These are phyloP conservation scores for Nannoperca obscura DNA, from an alignment of 2,797 vertebrate species.

Conservation along the genomic window DNA sequence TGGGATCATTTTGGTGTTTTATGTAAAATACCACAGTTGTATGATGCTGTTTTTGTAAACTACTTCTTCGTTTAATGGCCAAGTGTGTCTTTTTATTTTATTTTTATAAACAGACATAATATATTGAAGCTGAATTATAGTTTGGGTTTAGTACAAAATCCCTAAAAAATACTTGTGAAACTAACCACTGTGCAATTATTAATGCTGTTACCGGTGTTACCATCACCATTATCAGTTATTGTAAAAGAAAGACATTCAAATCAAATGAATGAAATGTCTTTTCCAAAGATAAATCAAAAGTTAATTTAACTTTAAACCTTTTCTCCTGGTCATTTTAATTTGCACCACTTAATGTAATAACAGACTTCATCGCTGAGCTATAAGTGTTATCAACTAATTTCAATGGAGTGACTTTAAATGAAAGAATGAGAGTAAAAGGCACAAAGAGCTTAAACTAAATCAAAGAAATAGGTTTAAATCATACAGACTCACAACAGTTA, in stretches of 20 bases:
- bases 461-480: slow-evolving; percentile 1
- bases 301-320: slow-evolving; percentile 16
- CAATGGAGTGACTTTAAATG: slow-evolving; percentile 29
- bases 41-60: not conserved
- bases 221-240: not conserved
- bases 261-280: not conserved
- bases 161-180: not conserved
- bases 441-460: not conserved
- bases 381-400: slow-evolving; percentile 30
- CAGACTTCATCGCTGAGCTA: slow-evolving; percentile 14
- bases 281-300: slow-evolving; percentile 21
- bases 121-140: not conserved
- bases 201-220: not conserved
- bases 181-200: not conserved
- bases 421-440: slow-evolving; percentile 14
- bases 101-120: not conserved
- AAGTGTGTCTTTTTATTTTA: too few species aligned
- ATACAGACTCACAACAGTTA: slow-evolving; percentile 1
- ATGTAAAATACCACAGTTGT: not conserved
- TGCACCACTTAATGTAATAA: slow-evolving; percentile 8
- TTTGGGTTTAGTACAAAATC: not conserved
- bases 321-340: slow-evolving; percentile 27
- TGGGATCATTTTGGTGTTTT: not conserved
- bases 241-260: not conserved
- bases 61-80: not conserved